Percentiles rank a stretch among this genome's conserved stretches.
phyloP scores from a whole-genome alignment of 1,140 invertebrate species.

The Drosophila lacertosa region DNA sequence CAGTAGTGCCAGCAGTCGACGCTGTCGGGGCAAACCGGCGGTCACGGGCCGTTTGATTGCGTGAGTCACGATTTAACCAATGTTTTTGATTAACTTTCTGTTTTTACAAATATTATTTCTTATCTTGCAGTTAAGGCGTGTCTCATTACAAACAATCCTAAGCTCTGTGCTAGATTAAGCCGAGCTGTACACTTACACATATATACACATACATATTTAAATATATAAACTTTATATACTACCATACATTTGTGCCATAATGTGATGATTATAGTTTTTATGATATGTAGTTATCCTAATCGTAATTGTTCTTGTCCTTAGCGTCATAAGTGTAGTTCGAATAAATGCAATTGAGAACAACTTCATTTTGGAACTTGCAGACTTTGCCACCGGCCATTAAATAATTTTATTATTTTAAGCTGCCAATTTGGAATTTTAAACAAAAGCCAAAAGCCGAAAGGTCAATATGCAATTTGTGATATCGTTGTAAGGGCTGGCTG shows the following conservation, averaged over 20 bases:
- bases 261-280: slow-evolving; percentile 81
- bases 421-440: no score
- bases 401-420: neutral
- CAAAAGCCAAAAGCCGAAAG: no score
- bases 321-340: slow-evolving; percentile 29
- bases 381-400: no score
- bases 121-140: neutral
- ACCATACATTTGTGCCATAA: slow-evolving; percentile 74
- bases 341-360: slow-evolving; percentile 13
- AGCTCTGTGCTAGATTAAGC: slow-evolving; percentile 28
- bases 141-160: slow-evolving; percentile 8
- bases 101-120: slow-evolving; percentile 15
- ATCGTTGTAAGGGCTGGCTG: no score
- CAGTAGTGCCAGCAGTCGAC: slow-evolving; percentile 38
- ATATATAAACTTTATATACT: slow-evolving; percentile 19
- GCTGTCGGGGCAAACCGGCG: slow-evolving; percentile 38
- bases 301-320: slow-evolving; percentile 63
- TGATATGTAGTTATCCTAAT: slow-evolving; percentile 67
- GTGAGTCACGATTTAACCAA: slow-evolving; percentile 25
- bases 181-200: slow-evolving; percentile 15
- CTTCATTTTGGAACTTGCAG: neutral
- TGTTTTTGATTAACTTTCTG: neutral
- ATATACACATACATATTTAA: slow-evolving; percentile 17
- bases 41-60: slow-evolving; percentile 54
- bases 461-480: no score